Evolutionary conservation across 1,140 invertebrate genomes (phyloP).

Genomic region (Heliconius hermathena): DNA sequence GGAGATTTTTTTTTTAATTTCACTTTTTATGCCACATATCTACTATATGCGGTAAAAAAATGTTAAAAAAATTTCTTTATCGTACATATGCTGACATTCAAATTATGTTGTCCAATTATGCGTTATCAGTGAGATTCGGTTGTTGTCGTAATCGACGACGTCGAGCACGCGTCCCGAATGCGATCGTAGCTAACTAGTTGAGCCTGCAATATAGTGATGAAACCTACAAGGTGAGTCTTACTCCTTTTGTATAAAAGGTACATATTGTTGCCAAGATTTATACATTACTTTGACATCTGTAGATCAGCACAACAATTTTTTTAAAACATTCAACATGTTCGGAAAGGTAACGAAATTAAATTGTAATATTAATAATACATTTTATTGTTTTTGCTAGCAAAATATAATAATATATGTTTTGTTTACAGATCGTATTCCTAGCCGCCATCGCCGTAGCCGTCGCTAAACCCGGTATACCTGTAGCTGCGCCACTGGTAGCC

Average conservation of each 20-base stretch:
- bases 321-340: slow-evolving; percentile 66
- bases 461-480: slow-evolving; percentile 66
- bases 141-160: slow-evolving; percentile 61
- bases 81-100: slow-evolving; percentile 41
- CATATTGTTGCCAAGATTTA: slow-evolving; percentile 56
- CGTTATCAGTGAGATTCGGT: slow-evolving; percentile 47
- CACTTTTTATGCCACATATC: no score
- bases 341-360: slow-evolving; percentile 53
- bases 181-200: slow-evolving; percentile 24
- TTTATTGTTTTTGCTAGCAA: slow-evolving; percentile 39
- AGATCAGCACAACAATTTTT: slow-evolving; percentile 53
- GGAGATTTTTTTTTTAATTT: neutral
- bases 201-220: slow-evolving; percentile 60
- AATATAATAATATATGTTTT: slow-evolving; percentile 22
- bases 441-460: slow-evolving; percentile 63
- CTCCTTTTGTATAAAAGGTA: slow-evolving; percentile 73
- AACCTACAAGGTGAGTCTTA: slow-evolving; percentile 79
- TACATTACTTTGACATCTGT: slow-evolving; percentile 62
- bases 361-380: neutral
- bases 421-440: slow-evolving; percentile 64
- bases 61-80: no score
- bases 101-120: slow-evolving; percentile 45
- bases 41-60: no score
- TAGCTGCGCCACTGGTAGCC: slow-evolving; percentile 60
- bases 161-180: slow-evolving; percentile 60